Evolutionary conservation across 2,797 vertebrate genomes (phyloP).

Genomic region (Protonibea diacanthus): DNA sequence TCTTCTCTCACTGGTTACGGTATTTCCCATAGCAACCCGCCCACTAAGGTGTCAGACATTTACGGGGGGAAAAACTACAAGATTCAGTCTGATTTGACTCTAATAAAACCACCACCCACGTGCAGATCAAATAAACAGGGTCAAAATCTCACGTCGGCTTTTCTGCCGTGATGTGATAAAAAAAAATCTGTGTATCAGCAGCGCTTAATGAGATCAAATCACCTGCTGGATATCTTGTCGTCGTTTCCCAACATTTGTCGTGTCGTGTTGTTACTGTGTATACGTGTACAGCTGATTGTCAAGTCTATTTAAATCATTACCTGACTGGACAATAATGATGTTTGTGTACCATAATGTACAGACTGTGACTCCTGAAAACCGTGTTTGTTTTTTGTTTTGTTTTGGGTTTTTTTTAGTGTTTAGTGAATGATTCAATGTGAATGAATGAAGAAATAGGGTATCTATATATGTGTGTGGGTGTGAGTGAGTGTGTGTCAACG

Average conservation of each 20-base stretch:
- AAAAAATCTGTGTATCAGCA: constrained; percentile 6
- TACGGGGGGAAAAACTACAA: constrained; percentile 50
- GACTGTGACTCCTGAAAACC: constrained; percentile 69
- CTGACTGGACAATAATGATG: constrained; percentile 64
- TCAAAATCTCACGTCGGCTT: constrained; percentile 42
- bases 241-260: constrained; percentile 57
- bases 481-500: constrained; percentile 36
- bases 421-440: constrained; percentile 64
- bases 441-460: constrained; percentile 47
- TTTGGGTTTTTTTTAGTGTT: constrained; percentile 52
- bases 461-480: constrained; percentile 19
- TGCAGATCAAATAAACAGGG: constrained; percentile 48
- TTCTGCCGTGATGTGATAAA: constrained; percentile 50
- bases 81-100: constrained; percentile 61
- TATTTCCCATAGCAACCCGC: constrained; percentile 69
- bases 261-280: constrained; percentile 76
- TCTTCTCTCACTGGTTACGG: constrained; percentile 60
- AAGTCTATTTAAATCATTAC: constrained; percentile 70
- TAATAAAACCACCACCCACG: constrained; percentile 55
- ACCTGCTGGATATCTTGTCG: constrained; percentile 50
- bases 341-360: constrained; percentile 77
- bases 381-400: constrained; percentile 54
- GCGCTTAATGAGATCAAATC: constrained; percentile 58
- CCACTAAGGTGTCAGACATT: constrained; percentile 62
- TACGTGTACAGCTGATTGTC: constrained; percentile 74